Percentiles rank a stretch among this genome's conserved stretches.
Evolutionary conservation across 92 coral and sea anemone species (phyloP).

Genomic region (Paramuricea clavata): DNA sequence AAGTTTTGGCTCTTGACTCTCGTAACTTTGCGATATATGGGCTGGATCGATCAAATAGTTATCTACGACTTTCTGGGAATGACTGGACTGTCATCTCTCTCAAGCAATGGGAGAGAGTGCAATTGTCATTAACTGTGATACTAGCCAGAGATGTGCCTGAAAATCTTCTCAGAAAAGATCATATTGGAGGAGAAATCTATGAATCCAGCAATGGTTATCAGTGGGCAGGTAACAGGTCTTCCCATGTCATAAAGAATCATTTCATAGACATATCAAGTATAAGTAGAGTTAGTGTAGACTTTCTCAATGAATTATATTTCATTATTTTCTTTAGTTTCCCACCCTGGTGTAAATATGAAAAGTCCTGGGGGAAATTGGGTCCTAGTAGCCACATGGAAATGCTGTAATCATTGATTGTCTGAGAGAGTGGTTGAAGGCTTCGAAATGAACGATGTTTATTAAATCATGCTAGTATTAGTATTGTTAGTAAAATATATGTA

Average conservation of each 20-base stretch:
- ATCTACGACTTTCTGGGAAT: constrained; percentile 66
- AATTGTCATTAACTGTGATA: constrained; percentile 45
- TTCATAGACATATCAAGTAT: neutral
- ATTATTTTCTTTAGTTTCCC: constrained; percentile 69
- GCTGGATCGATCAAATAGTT: constrained; percentile 78
- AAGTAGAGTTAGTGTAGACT: neutral
- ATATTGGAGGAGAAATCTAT: constrained; percentile 56
- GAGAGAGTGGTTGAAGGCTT: no score
- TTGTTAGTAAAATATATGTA: neutral
- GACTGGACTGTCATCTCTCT: constrained; percentile 71
- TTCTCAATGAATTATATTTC: neutral
- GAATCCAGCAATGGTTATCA: constrained; percentile 68
- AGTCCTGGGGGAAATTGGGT: constrained; percentile 76
- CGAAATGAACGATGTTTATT: no score
- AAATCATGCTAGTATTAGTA: no score
- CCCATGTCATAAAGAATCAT: neutral
- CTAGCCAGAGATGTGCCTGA: constrained; percentile 85
- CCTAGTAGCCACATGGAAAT: constrained; percentile 83
- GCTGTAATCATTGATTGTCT: constrained; percentile 74
- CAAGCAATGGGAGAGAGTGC: constrained; percentile 59
- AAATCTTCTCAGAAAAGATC: constrained; percentile 68
- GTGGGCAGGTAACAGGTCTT: constrained; percentile 91
- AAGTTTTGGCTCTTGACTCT: constrained; percentile 74
- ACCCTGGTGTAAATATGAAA: constrained; percentile 83
- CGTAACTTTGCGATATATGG: constrained; percentile 62